These are phyloP conservation scores for Pelodytes ibericus DNA, from an alignment of 2,797 vertebrate genomes.

Conservation along the genomic window DNA sequence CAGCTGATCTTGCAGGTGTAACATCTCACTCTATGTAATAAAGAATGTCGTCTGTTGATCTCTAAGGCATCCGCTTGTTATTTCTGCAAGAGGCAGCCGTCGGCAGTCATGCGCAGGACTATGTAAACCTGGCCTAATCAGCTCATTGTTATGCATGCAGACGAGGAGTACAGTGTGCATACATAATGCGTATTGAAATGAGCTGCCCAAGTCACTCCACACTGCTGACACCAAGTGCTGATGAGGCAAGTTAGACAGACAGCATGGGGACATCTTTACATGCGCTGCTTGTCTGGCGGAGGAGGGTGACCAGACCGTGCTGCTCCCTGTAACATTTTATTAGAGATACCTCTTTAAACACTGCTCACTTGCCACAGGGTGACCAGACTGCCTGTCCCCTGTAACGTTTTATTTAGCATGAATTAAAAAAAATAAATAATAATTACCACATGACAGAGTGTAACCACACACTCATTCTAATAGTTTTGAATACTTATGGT, in stretches of 20 bases:
- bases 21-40: constrained; percentile 1
- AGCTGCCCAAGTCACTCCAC: background rate
- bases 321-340: background rate
- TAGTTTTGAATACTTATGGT: too few relatives aligned
- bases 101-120: background rate
- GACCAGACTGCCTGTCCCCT: too few relatives aligned
- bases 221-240: background rate
- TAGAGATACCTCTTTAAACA: too few relatives aligned
- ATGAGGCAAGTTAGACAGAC: background rate
- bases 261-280: background rate
- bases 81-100: background rate
- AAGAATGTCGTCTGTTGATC: background rate
- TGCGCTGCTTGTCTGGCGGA: background rate
- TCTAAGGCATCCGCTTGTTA: background rate
- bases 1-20: background rate
- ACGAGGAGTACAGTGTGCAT: constrained; percentile 1
- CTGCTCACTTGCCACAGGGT: too few relatives aligned
- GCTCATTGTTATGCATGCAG: constrained; percentile 2
- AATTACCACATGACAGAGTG: too few relatives aligned
- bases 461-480: too few relatives aligned
- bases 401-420: too few relatives aligned
- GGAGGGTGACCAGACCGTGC: background rate
- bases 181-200: constrained; percentile 1
- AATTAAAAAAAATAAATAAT: too few relatives aligned
- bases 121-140: constrained; percentile 13